Percentiles rank a stretch among this genome's conserved stretches.
Evolutionary conservation across 2,888 invertebrate species (phyloP).

Genomic region (Limnephilus marmoratus): DNA sequence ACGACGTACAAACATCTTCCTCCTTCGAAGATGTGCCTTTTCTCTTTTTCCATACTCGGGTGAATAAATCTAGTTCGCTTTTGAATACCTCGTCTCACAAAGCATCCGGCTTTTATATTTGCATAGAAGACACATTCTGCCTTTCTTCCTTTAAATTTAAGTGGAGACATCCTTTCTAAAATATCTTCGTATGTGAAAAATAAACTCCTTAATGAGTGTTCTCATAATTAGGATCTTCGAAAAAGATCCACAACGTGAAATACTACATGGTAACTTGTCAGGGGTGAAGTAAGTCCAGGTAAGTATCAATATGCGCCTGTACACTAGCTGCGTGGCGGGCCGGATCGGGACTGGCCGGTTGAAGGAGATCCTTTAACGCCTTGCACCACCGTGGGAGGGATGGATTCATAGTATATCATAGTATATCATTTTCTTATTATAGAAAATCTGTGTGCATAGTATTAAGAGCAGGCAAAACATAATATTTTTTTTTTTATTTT

Average conservation of each 20-base stretch:
- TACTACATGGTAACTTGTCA: not conserved
- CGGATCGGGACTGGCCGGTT: too few relatives aligned
- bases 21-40: slow-evolving; percentile 34
- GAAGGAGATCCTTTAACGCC: too few relatives aligned
- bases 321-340: too few relatives aligned
- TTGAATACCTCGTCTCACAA: slow-evolving; percentile 23
- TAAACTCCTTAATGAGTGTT: not conserved
- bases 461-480: too few relatives aligned
- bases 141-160: not conserved
- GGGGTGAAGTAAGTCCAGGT: too few relatives aligned
- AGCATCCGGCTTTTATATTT: slow-evolving; percentile 43
- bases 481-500: too few relatives aligned
- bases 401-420: too few relatives aligned
- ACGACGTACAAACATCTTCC: slow-evolving; percentile 29
- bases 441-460: too few relatives aligned
- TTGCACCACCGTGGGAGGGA: too few relatives aligned
- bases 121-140: slow-evolving; percentile 22
- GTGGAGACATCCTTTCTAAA: slow-evolving; percentile 7
- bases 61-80: slow-evolving; percentile 48
- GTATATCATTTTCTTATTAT: too few relatives aligned
- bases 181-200: not conserved
- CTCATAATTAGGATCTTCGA: not conserved
- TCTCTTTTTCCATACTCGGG: slow-evolving; percentile 27
- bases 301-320: too few relatives aligned
- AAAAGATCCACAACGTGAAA: not conserved